Evolutionary conservation across 1,140 invertebrate species (phyloP).

Genomic region (Drosophila eugracilis): DNA sequence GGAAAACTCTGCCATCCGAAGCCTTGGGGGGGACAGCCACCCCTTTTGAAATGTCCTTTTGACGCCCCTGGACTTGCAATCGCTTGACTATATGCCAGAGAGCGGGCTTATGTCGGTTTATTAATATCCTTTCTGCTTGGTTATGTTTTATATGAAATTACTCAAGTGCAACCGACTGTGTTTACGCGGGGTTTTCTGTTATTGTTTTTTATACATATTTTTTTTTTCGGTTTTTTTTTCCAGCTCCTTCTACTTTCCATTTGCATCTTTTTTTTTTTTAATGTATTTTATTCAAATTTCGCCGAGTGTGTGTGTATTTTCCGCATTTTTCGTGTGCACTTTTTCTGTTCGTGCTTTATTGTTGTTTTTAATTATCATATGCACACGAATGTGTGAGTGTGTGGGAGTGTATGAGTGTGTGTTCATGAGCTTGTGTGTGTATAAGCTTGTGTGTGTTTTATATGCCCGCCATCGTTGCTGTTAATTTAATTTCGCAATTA

Average conservation of each 20-base stretch:
- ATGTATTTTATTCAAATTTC: constrained; percentile 40
- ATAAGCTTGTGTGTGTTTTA: constrained; percentile 16
- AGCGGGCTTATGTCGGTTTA: constrained; percentile 77
- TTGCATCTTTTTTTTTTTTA: constrained; percentile 14
- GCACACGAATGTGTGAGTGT: constrained; percentile 56
- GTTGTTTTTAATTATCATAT: constrained; percentile 75
- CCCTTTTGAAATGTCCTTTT: constrained; percentile 3
- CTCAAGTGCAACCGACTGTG: constrained; percentile 82
- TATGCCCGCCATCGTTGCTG: constrained; percentile 33
- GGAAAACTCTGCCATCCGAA: no score
- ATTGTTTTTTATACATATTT: no score
- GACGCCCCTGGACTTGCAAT: constrained; percentile 19
- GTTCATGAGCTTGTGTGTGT: no score
- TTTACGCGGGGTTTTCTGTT: constrained; percentile 60
- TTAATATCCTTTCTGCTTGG: constrained; percentile 84
- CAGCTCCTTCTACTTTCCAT: constrained; percentile 28
- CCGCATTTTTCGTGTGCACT: constrained; percentile 25
- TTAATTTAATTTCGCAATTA: constrained; percentile 74
- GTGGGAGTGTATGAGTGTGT: no score
- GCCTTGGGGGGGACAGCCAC: no score
- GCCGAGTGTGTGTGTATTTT: constrained; percentile 21
- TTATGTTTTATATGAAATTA: constrained; percentile 84
- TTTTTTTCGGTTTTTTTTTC: no score
- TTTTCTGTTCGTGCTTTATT: constrained; percentile 37
- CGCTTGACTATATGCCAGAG: constrained; percentile 11